Percentiles rank a stretch among this genome's conserved stretches.
Conservation (phyloP, 2,797 vertebrate genomes). For the Capromys pilorides region DNA sequence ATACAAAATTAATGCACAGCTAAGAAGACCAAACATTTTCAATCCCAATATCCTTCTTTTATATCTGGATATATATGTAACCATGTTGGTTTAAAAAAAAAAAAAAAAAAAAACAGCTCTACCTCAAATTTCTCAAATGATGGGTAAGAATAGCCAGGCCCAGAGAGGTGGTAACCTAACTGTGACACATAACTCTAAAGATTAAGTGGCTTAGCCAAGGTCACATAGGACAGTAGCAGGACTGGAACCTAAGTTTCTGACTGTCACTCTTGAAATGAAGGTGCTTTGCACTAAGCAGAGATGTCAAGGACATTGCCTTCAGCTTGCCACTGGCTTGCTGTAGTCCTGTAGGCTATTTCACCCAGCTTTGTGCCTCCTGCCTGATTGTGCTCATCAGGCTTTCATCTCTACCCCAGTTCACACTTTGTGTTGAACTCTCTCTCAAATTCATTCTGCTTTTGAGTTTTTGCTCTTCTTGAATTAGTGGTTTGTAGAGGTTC, state of each 20-base stretch:
- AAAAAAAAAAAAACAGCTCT: too few relatives aligned
- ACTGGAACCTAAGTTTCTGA: background rate
- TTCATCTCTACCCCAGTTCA: background rate
- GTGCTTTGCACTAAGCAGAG: background rate
- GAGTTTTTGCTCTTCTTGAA: background rate
- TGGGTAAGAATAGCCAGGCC: background rate
- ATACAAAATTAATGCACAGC: background rate
- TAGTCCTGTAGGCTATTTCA: background rate
- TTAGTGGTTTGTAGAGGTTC: background rate
- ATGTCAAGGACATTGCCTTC: fast-evolving
- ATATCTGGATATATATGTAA: background rate
- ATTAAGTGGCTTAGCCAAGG: background rate
- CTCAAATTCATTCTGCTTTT: background rate
- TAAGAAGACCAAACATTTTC: background rate
- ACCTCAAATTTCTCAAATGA: background rate
- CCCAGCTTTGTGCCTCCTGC: background rate
- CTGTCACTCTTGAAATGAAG: background rate
- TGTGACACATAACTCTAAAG: background rate
- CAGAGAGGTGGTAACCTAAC: background rate
- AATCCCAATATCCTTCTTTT: background rate
- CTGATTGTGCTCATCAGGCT: background rate
- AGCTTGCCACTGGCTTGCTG: fast-evolving
- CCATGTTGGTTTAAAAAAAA: background rate
- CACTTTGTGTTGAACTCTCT: background rate
- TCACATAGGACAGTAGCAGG: background rate